A percentile compares a stretch with the other conserved stretches of the same genome.
phyloP scores from a whole-genome alignment of 2,888 invertebrate genomes.

The Euproctis similis region DNA sequence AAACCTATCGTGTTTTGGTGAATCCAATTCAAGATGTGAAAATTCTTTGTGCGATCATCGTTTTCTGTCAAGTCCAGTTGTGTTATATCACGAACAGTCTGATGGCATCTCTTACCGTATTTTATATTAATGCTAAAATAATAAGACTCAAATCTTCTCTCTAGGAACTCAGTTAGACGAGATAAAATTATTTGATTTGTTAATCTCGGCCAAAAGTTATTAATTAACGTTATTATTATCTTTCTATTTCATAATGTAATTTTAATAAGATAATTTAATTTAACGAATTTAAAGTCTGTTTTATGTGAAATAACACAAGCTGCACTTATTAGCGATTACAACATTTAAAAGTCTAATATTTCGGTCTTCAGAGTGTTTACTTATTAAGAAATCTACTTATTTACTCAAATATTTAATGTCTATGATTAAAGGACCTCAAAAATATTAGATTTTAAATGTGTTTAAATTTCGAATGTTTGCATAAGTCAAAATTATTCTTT shows the following conservation, averaged over 20 bases:
- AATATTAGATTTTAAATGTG: constrained; percentile 27
- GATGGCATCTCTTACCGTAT: no score
- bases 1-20: neutral
- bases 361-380: constrained; percentile 14
- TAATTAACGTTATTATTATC: no score
- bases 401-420: neutral
- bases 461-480: constrained; percentile 21
- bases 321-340: constrained; percentile 17
- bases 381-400: neutral
- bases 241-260: no score
- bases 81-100: constrained; percentile 10
- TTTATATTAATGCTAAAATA: no score
- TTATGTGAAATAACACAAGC: constrained; percentile 16
- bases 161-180: no score
- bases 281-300: no score
- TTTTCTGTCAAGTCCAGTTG: constrained; percentile 12
- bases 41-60: constrained; percentile 6
- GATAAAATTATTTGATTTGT: no score
- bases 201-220: no score
- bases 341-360: constrained; percentile 26
- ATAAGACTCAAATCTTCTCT: no score
- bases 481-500: neutral
- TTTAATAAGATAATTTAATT: no score
- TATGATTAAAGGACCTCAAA: constrained; percentile 9
- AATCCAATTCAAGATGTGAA: constrained; percentile 3